Evolutionary conservation across 2,888 invertebrate species (phyloP).

Genomic region (Nomada lathburiana): DNA sequence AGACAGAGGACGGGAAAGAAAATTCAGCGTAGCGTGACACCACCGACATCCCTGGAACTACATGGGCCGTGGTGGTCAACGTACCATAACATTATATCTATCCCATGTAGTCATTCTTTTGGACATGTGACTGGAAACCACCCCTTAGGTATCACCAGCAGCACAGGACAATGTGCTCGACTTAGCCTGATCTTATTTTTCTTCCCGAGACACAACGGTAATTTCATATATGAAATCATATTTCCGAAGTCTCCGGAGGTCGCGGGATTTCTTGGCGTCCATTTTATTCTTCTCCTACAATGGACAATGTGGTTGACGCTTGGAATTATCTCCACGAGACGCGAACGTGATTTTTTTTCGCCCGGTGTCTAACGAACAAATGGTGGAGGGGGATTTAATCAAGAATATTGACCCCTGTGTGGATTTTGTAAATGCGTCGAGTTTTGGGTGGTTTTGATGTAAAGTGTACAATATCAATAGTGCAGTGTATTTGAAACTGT

Average conservation of each 20-base stretch:
- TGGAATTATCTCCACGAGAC: neutral
- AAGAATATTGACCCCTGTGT: neutral
- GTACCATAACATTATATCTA: slow-evolving; percentile 84
- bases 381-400: neutral
- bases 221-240: slow-evolving; percentile 69
- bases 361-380: neutral
- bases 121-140: slow-evolving; percentile 74
- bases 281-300: slow-evolving; percentile 31
- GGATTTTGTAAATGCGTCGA: too few species aligned
- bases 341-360: neutral
- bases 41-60: slow-evolving; percentile 72
- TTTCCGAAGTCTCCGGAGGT: slow-evolving; percentile 40
- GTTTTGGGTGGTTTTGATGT: too few species aligned
- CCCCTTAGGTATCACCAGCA: slow-evolving; percentile 61
- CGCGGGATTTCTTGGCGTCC: neutral
- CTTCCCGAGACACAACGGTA: slow-evolving; percentile 58
- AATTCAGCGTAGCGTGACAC: slow-evolving; percentile 77
- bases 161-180: slow-evolving; percentile 60
- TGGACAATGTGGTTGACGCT: neutral
- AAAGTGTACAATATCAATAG: too few species aligned
- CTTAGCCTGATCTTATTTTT: slow-evolving; percentile 68
- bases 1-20: slow-evolving; percentile 66
- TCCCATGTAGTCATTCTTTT: slow-evolving; percentile 78
- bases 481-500: too few species aligned
- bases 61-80: slow-evolving; percentile 82